Evolutionary conservation across 2,888 invertebrate species (phyloP).

Genomic region (Deilephila porcellus): DNA sequence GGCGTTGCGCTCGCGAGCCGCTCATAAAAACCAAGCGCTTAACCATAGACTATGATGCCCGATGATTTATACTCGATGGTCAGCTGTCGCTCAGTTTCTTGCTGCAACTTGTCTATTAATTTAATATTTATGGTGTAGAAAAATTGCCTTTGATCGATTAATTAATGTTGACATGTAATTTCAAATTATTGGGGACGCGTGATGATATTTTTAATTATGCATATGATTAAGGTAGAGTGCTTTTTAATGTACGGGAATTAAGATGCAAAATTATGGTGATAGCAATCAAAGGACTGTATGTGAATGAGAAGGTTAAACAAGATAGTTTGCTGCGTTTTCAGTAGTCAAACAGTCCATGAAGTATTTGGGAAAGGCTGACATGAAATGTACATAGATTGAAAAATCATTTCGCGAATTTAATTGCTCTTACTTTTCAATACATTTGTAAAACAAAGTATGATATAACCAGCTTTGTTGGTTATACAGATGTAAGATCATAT

Average conservation of each 20-base stretch:
- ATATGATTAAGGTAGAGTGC: neutral
- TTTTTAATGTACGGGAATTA: neutral
- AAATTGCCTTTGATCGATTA: slow-evolving; percentile 16
- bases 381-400: no score
- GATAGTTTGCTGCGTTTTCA: no score
- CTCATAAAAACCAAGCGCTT: slow-evolving; percentile 28
- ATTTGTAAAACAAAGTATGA: no score
- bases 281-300: neutral
- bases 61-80: slow-evolving; percentile 29
- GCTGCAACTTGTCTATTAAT: slow-evolving; percentile 5
- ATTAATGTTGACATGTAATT: slow-evolving; percentile 9
- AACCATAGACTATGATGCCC: slow-evolving; percentile 31
- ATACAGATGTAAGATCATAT: no score
- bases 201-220: neutral
- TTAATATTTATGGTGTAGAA: slow-evolving; percentile 8
- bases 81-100: slow-evolving; percentile 21
- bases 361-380: no score
- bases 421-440: no score
- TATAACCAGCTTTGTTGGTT: no score
- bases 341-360: no score
- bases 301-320: neutral
- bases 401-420: no score
- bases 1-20: neutral
- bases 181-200: neutral
- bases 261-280: neutral